Conservation (phyloP, 2,888 invertebrate species). For the Ichneumoninae sp. region DNA sequence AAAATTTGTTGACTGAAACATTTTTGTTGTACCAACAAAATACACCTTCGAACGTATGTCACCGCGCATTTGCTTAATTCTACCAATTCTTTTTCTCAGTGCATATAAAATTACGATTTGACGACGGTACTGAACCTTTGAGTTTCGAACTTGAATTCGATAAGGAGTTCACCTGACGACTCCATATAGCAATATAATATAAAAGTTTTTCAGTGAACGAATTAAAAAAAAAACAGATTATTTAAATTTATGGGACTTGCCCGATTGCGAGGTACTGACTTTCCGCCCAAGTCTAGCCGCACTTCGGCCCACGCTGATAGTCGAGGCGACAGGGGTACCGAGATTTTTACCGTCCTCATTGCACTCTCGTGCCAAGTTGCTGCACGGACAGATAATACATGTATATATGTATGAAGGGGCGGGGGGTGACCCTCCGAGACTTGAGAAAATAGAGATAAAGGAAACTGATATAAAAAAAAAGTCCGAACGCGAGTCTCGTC, state of each 20-base stretch:
- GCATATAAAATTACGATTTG: neutral
- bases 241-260: constrained; percentile 51
- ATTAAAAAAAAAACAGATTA: neutral
- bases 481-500: constrained; percentile 48
- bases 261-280: constrained; percentile 42
- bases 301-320: constrained; percentile 51
- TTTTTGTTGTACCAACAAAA: too few relatives aligned
- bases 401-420: constrained; percentile 7
- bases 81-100: too few relatives aligned
- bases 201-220: constrained; percentile 7
- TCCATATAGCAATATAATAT: constrained; percentile 1
- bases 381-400: constrained; percentile 15
- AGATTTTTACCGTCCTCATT: constrained; percentile 23
- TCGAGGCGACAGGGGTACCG: constrained; percentile 26
- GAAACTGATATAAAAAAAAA: constrained; percentile 42
- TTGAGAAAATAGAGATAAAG: constrained; percentile 44
- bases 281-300: constrained; percentile 57
- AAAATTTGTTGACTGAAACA: too few relatives aligned
- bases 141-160: constrained; percentile 36
- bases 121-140: neutral
- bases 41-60: too few relatives aligned
- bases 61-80: too few relatives aligned
- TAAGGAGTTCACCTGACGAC: neutral
- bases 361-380: constrained; percentile 16
- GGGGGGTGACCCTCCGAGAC: constrained; percentile 25